Percentiles rank a stretch among this genome's conserved stretches.
phyloP scores from a whole-genome alignment of 2,888 invertebrate species.

The Nymphalis c-album region DNA sequence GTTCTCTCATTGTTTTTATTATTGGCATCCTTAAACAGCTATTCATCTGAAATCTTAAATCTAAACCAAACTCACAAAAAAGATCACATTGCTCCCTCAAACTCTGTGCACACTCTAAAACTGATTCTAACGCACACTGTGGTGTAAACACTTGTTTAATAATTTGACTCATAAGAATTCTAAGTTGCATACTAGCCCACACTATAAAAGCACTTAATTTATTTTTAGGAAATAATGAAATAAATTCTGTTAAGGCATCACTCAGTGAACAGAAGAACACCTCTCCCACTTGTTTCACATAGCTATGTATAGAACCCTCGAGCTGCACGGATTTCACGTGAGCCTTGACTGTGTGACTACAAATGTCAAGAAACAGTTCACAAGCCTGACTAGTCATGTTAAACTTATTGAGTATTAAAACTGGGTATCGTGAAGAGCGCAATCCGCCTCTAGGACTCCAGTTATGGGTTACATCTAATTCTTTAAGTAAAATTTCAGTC shows the following conservation, averaged over 20 bases:
- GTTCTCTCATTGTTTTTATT: constrained; percentile 87
- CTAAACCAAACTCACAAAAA: constrained; percentile 88
- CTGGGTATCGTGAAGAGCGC: constrained; percentile 91
- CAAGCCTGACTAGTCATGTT: constrained; percentile 86
- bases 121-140: constrained; percentile 90
- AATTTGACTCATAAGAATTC: constrained; percentile 89
- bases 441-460: constrained; percentile 95
- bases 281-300: constrained; percentile 89
- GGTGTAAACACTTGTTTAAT: constrained; percentile 94
- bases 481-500: constrained; percentile 93
- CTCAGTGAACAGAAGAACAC: constrained; percentile 92
- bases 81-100: constrained; percentile 86
- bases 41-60: constrained; percentile 95
- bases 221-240: constrained; percentile 89
- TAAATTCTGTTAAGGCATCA: constrained; percentile 83
- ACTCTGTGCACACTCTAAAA: constrained; percentile 92
- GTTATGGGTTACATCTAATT: constrained; percentile 93
- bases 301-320: constrained; percentile 89
- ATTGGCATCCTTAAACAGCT: constrained; percentile 90
- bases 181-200: constrained; percentile 93
- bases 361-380: constrained; percentile 89
- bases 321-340: constrained; percentile 90
- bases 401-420: constrained; percentile 90
- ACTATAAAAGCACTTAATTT: constrained; percentile 87
- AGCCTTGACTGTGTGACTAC: constrained; percentile 90